These are phyloP conservation scores for Helleia helle DNA, from an alignment of 2,888 invertebrate genomes.

Conservation along the genomic window DNA sequence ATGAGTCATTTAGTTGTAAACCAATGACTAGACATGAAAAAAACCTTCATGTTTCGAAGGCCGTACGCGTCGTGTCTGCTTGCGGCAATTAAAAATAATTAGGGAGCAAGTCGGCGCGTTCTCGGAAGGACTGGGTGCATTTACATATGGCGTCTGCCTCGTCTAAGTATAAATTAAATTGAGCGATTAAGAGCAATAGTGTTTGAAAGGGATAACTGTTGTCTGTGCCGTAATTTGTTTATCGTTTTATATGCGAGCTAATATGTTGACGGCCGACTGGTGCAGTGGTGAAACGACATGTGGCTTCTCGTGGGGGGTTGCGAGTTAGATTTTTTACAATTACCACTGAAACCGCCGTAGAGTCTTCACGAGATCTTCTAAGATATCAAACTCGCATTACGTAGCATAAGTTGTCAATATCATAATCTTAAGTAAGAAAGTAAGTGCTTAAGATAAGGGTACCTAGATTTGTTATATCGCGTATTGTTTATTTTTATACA, in stretches of 20 bases:
- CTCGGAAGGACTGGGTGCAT: conserved; percentile 65
- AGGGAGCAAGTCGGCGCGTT: conserved; percentile 64
- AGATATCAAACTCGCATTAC: too few relatives aligned
- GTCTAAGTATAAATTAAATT: conserved; percentile 51
- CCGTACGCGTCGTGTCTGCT: conserved; percentile 50
- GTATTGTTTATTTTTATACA: too few relatives aligned
- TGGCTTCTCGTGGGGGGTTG: too few relatives aligned
- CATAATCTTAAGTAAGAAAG: too few relatives aligned
- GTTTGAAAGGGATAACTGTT: conserved; percentile 61
- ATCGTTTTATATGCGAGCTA: conserved; percentile 12
- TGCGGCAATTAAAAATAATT: conserved; percentile 74
- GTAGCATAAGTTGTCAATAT: too few relatives aligned
- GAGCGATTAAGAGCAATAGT: conserved; percentile 68
- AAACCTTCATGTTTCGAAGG: conserved; percentile 63
- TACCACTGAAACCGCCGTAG: too few relatives aligned
- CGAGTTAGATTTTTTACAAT: too few relatives aligned
- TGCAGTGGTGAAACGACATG: too few relatives aligned
- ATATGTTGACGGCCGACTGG: too few relatives aligned
- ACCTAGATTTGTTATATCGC: too few relatives aligned
- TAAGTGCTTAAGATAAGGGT: too few relatives aligned
- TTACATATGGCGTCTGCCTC: conserved; percentile 56
- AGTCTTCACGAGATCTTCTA: too few relatives aligned
- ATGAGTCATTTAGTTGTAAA: conserved; percentile 39
- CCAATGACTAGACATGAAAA: conserved; percentile 67
- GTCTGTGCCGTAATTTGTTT: conserved; percentile 10